These are phyloP conservation scores for Thera britannica DNA, from an alignment of 2,888 invertebrate genomes.

Conservation along the genomic window DNA sequence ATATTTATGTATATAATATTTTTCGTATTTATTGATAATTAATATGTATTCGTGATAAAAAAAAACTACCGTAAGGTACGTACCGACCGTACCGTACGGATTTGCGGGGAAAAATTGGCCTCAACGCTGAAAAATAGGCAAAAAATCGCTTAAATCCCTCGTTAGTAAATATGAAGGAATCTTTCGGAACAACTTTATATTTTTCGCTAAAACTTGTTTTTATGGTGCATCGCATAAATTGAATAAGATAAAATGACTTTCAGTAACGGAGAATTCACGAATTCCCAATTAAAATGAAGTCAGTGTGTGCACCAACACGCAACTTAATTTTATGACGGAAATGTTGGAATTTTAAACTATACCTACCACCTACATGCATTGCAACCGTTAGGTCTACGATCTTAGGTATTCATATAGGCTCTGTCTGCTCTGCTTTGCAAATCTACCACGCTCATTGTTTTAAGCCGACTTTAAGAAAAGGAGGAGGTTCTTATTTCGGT, in stretches of 20 bases:
- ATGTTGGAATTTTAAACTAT: neutral
- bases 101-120: too few relatives aligned
- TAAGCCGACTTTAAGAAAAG: neutral
- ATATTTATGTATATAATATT: too few relatives aligned
- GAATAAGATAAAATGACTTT: neutral
- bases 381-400: conserved; percentile 22
- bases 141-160: too few relatives aligned
- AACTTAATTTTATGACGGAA: neutral
- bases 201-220: neutral
- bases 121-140: too few relatives aligned
- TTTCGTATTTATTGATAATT: too few relatives aligned
- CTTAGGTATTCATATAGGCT: conserved; percentile 1
- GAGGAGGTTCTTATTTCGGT: too few relatives aligned
- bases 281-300: conserved; percentile 1
- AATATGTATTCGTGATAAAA: too few relatives aligned
- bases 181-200: neutral
- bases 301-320: neutral
- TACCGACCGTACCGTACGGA: too few relatives aligned
- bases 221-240: neutral
- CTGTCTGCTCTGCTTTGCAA: conserved; percentile 3
- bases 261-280: neutral
- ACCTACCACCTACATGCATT: neutral
- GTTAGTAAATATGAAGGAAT: too few relatives aligned
- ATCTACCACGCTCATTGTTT: conserved; percentile 12
- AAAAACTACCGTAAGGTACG: too few relatives aligned